Evolutionary conservation across 2,888 invertebrate genomes (phyloP).

Genomic region (Stenichneumon culpator): DNA sequence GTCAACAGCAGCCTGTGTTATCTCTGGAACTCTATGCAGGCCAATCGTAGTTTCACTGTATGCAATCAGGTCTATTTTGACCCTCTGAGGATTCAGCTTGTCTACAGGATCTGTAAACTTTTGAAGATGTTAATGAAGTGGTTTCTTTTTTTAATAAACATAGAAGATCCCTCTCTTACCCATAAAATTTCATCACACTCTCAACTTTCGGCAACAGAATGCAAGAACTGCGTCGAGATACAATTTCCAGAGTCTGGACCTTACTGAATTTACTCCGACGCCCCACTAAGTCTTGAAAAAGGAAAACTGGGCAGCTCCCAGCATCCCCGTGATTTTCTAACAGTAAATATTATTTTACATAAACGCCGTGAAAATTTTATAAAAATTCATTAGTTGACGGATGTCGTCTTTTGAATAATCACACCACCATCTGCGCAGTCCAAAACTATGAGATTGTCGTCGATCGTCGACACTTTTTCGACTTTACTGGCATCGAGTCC

Average conservation of each 20-base stretch:
- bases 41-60: conserved; percentile 88
- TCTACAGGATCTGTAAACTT: conserved; percentile 86
- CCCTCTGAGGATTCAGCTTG: conserved; percentile 75
- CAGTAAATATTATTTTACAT: background rate
- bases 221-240: conserved; percentile 87
- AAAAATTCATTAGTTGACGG: no score
- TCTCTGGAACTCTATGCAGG: conserved; percentile 87
- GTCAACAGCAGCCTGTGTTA: conserved; percentile 85
- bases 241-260: conserved; percentile 87
- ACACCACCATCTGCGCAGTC: conserved; percentile 92
- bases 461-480: conserved; percentile 86
- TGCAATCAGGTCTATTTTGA: conserved; percentile 86
- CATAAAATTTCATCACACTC: conserved; percentile 85
- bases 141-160: background rate
- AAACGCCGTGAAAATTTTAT: conserved; percentile 13
- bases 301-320: conserved; percentile 83
- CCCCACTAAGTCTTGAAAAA: conserved; percentile 86
- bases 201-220: conserved; percentile 88
- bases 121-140: conserved; percentile 68
- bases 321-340: conserved; percentile 85
- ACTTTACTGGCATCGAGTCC: conserved; percentile 89
- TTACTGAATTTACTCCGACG: conserved; percentile 88
- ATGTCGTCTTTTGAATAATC: conserved; percentile 87
- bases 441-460: conserved; percentile 88
- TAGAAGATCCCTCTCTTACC: conserved; percentile 82